phyloP scores from a whole-genome alignment of 2,888 invertebrate species.

The Ennomos fuscantarius region DNA sequence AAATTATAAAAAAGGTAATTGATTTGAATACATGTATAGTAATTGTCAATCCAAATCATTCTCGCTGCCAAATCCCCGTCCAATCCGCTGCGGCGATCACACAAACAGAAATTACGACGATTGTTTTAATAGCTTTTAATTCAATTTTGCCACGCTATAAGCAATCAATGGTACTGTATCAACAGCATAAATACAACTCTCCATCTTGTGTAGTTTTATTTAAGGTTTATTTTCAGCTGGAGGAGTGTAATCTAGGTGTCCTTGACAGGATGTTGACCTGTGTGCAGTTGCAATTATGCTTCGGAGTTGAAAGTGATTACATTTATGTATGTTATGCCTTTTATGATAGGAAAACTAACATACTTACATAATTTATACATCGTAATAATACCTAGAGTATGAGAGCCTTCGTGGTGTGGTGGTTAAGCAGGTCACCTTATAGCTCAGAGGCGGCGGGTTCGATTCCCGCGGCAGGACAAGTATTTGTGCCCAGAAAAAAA shows the following conservation, averaged over 20 bases:
- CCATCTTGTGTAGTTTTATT: neutral
- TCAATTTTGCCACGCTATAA: conserved; percentile 22
- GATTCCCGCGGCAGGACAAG: too few species aligned
- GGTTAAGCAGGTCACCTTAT: too few species aligned
- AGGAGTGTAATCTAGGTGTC: conserved; percentile 17
- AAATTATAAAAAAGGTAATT: too few species aligned
- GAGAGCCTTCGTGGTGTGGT: too few species aligned
- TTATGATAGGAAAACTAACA: too few species aligned
- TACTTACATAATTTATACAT: too few species aligned
- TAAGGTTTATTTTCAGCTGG: conserved; percentile 3
- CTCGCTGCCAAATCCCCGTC: neutral
- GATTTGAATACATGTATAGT: too few species aligned
- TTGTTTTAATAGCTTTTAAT: conserved; percentile 17
- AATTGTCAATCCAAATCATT: too few species aligned
- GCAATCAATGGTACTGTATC: neutral
- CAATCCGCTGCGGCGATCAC: conserved; percentile 7
- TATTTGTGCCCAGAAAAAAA: too few species aligned
- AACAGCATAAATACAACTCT: neutral
- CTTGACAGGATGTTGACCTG: conserved; percentile 23
- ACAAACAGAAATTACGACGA: conserved; percentile 7
- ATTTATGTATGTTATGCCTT: neutral
- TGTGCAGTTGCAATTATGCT: conserved; percentile 9
- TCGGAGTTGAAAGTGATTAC: neutral
- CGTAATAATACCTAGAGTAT: too few species aligned
- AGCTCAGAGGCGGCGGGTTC: too few species aligned